Conservation (phyloP, 2,888 invertebrate species). For the Bibio marci region DNA sequence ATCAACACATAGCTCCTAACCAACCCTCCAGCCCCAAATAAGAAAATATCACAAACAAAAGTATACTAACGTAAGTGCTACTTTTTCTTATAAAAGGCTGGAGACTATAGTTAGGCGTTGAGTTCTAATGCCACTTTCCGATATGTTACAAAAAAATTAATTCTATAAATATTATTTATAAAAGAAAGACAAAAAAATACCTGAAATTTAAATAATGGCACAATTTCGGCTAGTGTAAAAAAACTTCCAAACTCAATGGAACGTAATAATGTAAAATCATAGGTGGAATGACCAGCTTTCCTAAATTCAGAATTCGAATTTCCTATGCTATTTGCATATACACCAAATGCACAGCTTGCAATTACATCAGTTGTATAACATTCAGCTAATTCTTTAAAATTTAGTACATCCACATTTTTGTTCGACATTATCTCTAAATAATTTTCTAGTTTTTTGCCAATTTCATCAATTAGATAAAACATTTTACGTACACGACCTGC, state of each 20-base stretch:
- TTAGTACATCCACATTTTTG: constrained; percentile 7
- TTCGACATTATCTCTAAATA: too few relatives aligned
- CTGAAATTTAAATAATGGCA: constrained; percentile 13
- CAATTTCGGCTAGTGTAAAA: constrained; percentile 22
- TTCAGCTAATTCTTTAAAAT: constrained; percentile 20
- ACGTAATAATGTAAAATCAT: constrained; percentile 14
- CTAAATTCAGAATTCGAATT: constrained; percentile 23
- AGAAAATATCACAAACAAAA: too few relatives aligned
- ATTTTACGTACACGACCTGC: constrained; percentile 26
- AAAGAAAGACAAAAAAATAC: constrained; percentile 8
- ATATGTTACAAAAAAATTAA: too few relatives aligned
- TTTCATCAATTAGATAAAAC: constrained; percentile 23
- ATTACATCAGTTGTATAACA: constrained; percentile 24
- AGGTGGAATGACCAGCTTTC: constrained; percentile 15
- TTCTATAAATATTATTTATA: too few relatives aligned
- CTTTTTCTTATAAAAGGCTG: too few relatives aligned
- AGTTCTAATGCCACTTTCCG: too few relatives aligned
- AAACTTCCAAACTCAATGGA: constrained; percentile 18
- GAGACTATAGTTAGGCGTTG: too few relatives aligned
- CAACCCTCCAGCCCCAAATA: too few relatives aligned
- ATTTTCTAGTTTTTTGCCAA: constrained; percentile 9
- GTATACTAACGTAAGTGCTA: too few relatives aligned
- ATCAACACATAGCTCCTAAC: too few relatives aligned
- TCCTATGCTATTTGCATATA: constrained; percentile 21
- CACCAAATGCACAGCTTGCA: constrained; percentile 23